These are phyloP conservation scores for Chydorus sphaericus DNA, from an alignment of 2,888 invertebrate species.

Conservation along the genomic window DNA sequence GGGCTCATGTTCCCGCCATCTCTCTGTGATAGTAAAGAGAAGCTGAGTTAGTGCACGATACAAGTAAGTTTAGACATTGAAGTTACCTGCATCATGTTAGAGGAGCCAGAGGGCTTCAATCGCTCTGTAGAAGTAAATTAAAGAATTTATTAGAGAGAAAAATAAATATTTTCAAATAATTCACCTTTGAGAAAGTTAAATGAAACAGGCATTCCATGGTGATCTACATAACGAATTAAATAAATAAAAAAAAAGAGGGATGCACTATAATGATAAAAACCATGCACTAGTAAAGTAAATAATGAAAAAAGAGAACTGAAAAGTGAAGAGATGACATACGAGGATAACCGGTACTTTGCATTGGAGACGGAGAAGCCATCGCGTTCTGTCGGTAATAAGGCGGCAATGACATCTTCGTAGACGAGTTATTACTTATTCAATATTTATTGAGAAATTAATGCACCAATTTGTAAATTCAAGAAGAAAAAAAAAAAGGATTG, in stretches of 20 bases:
- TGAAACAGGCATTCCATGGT: conserved; percentile 61
- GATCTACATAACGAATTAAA: conserved; percentile 4
- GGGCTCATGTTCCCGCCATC: conserved; percentile 57
- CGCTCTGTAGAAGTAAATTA: conserved; percentile 36
- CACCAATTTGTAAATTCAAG: no score
- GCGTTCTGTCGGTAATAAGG: conserved; percentile 72
- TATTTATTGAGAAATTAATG: no score
- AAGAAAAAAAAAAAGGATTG: no score
- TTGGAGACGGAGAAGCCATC: conserved; percentile 53
- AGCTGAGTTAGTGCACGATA: no score
- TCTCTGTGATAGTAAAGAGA: conserved; percentile 32
- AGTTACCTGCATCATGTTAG: conserved; percentile 36
- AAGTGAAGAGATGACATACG: no score
- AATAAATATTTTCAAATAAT: neutral
- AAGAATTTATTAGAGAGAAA: conserved; percentile 4
- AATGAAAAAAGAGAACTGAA: no score
- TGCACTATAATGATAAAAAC: neutral
- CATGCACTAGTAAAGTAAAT: neutral
- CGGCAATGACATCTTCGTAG: conserved; percentile 69
- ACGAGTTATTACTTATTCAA: no score
- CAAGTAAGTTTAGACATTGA: conserved; percentile 14
- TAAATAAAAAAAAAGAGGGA: neutral
- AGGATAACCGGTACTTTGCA: conserved; percentile 27
- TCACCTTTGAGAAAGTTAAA: conserved; percentile 77
- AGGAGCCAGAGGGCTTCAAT: conserved; percentile 40